Evolutionary conservation across 2,888 invertebrate species (phyloP), one percentile per base, ranked within the genome.

Genomic region (Drosophila pseudotalamancana): DNA sequence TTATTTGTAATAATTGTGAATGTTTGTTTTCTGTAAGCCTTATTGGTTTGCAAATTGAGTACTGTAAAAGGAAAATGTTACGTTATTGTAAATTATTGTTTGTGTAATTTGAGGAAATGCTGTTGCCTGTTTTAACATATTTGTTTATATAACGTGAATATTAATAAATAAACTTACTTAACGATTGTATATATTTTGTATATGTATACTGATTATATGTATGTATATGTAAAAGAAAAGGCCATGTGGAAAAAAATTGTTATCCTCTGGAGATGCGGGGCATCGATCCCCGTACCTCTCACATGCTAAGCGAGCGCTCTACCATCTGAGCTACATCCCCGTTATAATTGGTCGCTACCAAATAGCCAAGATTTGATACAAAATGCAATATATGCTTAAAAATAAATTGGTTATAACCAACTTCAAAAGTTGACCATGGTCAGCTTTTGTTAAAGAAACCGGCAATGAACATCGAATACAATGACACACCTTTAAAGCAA

Each of bases 291-390:
- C 90, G 90, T 90, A 91, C 90, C 91, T 91, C 91, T 90, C 91
- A 89, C 91, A 91, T 91, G 91, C 91, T 91, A 91, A 91, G 90
- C 91, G 91, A 91, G 90, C 90, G 90, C 91, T 91, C 91, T 91
- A 91, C 90, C 91, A 91, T 91, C 90, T 91, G 91, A 91, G 91
- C 91, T 91, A 86, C 85, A 86, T 85, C 88, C 88, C 89, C 89
- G 46, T 68, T 34, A 0, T 34, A 12, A 31, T 4, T 18, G 0
- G 1, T 0, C 0, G 0, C 0, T 8, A 4, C 35, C n/a, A n/a
- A 4, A 40, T 40, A 19, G 34, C 6, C 19, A 39, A 12, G 19
- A 80, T 29, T 4, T 3, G 39, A 1, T 31, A 50, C n/a, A 32
- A 29, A 39, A 1, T 27, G 9, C 12, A 39, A 6, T 9, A 27